phyloP scores from a whole-genome alignment of 2,797 vertebrate genomes.

The Todus mexicanus region DNA sequence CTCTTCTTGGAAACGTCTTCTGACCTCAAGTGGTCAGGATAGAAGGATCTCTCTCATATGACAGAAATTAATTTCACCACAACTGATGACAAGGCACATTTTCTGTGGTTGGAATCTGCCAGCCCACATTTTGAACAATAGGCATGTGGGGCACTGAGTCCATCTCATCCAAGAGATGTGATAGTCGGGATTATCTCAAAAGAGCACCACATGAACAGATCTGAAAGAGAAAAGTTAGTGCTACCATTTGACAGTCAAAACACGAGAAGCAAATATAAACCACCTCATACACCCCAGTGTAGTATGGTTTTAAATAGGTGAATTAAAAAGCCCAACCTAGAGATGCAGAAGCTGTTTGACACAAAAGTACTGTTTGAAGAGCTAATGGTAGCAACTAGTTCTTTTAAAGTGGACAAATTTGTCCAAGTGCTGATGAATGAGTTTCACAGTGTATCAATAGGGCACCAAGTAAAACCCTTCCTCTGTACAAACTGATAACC shows the following conservation, averaged over 20 bases:
- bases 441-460: neutral
- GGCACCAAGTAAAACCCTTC: neutral
- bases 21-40: neutral
- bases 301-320: fast-evolving
- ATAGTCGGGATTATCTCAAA: neutral
- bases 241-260: neutral
- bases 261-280: neutral
- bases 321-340: neutral
- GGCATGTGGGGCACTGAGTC: neutral
- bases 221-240: neutral
- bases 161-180: neutral
- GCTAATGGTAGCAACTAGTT: neutral
- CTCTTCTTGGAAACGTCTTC: neutral
- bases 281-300: neutral
- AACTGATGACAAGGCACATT: neutral
- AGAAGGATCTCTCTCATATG: neutral
- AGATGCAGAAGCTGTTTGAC: neutral
- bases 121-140: neutral
- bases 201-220: neutral
- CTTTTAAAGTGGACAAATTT: neutral
- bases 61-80: neutral
- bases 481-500: neutral
- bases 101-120: neutral
- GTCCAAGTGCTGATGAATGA: neutral
- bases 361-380: neutral